phyloP scores from a whole-genome alignment of 2,888 invertebrate genomes.

The Drosophila robusta region DNA sequence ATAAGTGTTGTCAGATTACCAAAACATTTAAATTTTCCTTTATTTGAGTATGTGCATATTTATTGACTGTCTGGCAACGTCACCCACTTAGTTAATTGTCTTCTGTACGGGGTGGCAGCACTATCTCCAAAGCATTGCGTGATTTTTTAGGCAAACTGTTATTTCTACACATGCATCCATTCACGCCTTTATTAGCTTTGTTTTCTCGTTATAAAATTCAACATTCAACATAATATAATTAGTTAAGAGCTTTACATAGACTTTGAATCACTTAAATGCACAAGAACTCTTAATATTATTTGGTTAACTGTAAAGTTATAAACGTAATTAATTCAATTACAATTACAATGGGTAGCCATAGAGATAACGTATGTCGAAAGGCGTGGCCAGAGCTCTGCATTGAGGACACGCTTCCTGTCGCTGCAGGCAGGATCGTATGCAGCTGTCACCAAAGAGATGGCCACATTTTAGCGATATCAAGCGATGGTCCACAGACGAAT shows the following conservation, averaged over 20 bases:
- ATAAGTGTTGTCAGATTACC: background rate
- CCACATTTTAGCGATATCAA: slow-evolving; percentile 23
- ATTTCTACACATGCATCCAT: background rate
- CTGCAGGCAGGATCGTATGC: background rate
- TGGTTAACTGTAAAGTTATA: no score
- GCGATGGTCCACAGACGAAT: background rate
- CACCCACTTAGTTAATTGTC: background rate
- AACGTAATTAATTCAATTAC: background rate
- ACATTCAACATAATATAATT: background rate
- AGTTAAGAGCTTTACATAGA: background rate
- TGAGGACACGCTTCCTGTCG: slow-evolving; percentile 1
- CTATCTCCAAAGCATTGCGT: no score
- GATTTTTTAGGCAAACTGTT: no score
- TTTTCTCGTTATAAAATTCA: no score
- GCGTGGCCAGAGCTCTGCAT: slow-evolving; percentile 4
- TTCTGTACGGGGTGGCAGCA: no score
- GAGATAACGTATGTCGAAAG: slow-evolving; percentile 2
- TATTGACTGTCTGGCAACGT: no score
- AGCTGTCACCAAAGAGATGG: slow-evolving; percentile 28
- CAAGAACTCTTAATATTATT: no score
- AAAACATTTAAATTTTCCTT: no score
- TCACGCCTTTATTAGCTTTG: background rate
- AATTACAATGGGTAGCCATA: slow-evolving; percentile 11
- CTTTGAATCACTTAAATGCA: no score
- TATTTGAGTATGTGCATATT: no score